Conservation (phyloP, 2,797 vertebrate species). For the Gallirallus australis region DNA sequence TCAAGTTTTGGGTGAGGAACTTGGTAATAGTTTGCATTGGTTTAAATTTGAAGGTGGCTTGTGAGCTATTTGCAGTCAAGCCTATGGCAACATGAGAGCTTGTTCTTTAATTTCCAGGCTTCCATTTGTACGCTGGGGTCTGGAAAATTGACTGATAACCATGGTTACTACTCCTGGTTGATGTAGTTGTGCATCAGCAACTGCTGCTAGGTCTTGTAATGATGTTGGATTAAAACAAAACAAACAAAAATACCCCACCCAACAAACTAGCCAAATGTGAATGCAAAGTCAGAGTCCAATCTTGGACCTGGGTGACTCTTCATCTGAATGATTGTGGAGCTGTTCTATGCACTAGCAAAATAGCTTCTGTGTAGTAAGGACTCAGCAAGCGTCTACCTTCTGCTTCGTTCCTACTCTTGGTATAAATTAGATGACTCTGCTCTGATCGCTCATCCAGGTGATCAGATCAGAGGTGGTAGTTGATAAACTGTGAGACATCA, state of each 20-base stretch:
- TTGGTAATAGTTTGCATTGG: not conserved
- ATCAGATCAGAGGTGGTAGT: not conserved
- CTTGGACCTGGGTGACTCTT: not conserved
- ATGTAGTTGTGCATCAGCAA: not conserved
- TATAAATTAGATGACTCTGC: not conserved
- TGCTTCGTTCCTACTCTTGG: not conserved
- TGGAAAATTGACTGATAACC: not conserved
- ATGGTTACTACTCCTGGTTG: not conserved
- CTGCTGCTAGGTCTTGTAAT: not conserved
- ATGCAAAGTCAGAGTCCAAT: not conserved
- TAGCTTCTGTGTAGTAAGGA: not conserved
- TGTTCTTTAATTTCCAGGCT: slow-evolving; percentile 1
- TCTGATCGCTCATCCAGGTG: slow-evolving; percentile 22
- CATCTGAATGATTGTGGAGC: not conserved
- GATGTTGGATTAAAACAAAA: not conserved
- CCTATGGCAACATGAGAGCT: not conserved
- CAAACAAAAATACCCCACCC: no score
- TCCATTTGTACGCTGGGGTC: not conserved
- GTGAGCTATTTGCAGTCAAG: not conserved
- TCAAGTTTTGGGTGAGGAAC: not conserved
- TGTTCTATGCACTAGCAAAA: not conserved
- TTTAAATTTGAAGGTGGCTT: not conserved
- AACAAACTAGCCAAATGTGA: not conserved
- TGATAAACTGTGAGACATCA: slow-evolving; percentile 23
- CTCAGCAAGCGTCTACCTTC: not conserved